Evolutionary conservation across 1,140 invertebrate genomes (phyloP), one percentile per base, ranked within the genome.

Genomic region (Drosophila dunni): DNA sequence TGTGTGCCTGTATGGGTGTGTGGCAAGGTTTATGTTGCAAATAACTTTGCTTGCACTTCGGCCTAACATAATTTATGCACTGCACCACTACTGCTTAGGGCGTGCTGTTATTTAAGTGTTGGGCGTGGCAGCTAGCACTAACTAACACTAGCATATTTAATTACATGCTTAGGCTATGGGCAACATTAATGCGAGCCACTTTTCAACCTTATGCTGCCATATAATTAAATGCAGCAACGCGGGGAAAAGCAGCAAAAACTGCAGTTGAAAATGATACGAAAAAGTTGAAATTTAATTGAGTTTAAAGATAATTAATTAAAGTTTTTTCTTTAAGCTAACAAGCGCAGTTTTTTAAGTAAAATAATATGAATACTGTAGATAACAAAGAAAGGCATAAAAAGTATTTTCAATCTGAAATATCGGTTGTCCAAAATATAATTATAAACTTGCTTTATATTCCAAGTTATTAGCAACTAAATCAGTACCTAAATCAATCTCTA

Each of bases 61-160:
- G 79, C 77, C 84, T 75, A 83, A 73, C 72, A 86, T 86, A 86
- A 88, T 83, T 86, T 88, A 86, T 89, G 80, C 79, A 88, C 83
- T 79, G 76, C 63, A 73, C 64, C 29, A 42, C 24, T 29, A 29
- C 24, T 46, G 42, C 64, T 54, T 56, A 10, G 48, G 29, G 29
- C 44, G 24, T 34, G 40, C 15, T 73, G 33, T 40, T 53, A 10
- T 33, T 48, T 69, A 77, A 63, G 57, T 66, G 48, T 56, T 63
- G 67, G 67, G 64, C 70, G 57, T 64, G 46, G 46, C 70, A 48
- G 29, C 53, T 15, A 20, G 33, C 38, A 24, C 44, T 54, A 65
- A 48, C 38, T 20, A 64, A 57, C 61, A 50, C 44, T 57, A 66
- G 68, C 83, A 88, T 88, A 82, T 81, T 65, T 88, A 86, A 82